Evolutionary conservation across 2,888 invertebrate genomes (phyloP), one percentile per base, ranked within the genome.

Genomic region (Pteria penguin): DNA sequence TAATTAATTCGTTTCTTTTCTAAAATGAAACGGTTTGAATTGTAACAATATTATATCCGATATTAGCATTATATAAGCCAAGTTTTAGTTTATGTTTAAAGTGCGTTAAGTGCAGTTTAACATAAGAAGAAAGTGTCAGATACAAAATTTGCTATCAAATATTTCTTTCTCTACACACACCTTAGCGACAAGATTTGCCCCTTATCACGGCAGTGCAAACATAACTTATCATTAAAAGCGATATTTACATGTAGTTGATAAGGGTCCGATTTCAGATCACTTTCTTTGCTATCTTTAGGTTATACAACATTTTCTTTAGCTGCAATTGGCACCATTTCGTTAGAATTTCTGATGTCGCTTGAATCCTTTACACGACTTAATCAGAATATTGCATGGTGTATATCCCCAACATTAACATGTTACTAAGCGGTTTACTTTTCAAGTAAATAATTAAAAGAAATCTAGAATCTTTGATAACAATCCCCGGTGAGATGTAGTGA

Each of bases 221-320:
- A 67, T 29, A 67, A 67, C 36, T 67, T 67, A 67, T 67, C 67
- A 36, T 67, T 67, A 67, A 67, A 67, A 67, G 67, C 55, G 67
- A 67, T 67, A 67, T 67, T 67, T 52, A 67, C 67, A 67, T 67
- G 54, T 22, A 36, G 29, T 27, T 54, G 67, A 67, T 67, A 67
- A 67, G 67, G 29, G 67, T 54, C 54, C 24, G 29, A 55, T n/a
- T 32, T 54, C 36, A 54, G 52, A 67, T 67, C 67, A 67, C 24
- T 67, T 67, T 54, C 67, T n/a, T 31, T 36, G 54, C 36, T 54
- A 67, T 67, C 52, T 67, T 55, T 26, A 8, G 26, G 18, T 45
- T 45, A 45, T 18, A 45, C 45, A 45, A 45, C 45, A 45, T 45
- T 45, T 45, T 45, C 45, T 45, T 45, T 0, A 45, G 11, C 8